Evolutionary conservation across 2,888 invertebrate species (phyloP).

Genomic region (Netelia inedita): DNA sequence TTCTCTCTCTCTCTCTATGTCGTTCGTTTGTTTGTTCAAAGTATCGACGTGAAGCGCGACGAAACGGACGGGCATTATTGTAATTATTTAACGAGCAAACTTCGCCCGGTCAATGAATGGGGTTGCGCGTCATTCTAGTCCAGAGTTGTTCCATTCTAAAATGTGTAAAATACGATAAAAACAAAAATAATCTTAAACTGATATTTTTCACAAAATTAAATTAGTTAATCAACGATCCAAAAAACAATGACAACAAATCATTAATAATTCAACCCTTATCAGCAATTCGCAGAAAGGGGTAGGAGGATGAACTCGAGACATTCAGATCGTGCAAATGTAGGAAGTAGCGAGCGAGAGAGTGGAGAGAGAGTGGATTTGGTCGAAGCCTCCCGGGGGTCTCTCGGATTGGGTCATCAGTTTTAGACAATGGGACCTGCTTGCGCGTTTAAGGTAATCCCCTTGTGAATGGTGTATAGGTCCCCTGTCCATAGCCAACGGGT

Average conservation of each 20-base stretch:
- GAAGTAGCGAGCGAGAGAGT: slow-evolving; percentile 14
- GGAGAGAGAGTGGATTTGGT: slow-evolving; percentile 57
- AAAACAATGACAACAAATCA: too few species aligned
- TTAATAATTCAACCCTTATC: too few species aligned
- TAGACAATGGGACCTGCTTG: slow-evolving; percentile 83
- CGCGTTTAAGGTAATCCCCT: slow-evolving; percentile 84
- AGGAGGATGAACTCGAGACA: too few species aligned
- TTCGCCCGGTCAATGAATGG: slow-evolving; percentile 57
- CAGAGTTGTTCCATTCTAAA: background rate
- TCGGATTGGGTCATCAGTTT: slow-evolving; percentile 82
- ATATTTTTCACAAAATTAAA: too few species aligned
- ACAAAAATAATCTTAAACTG: too few species aligned
- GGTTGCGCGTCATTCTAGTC: slow-evolving; percentile 29
- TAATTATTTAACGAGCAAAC: slow-evolving; percentile 80
- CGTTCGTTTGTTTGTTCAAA: slow-evolving; percentile 75
- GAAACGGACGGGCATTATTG: slow-evolving; percentile 76
- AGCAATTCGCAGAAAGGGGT: too few species aligned
- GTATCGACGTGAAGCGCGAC: slow-evolving; percentile 75
- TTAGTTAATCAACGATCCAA: too few species aligned
- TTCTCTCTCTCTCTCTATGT: slow-evolving; percentile 23
- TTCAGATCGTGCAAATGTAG: background rate
- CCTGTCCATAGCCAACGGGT: slow-evolving; percentile 34
- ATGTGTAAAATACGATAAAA: too few species aligned
- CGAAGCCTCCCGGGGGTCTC: slow-evolving; percentile 63
- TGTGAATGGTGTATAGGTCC: slow-evolving; percentile 78